Evolutionary conservation across 35 echinoderm and acorn worm species (phyloP).

Genomic region (Apostichopus parvimensis): DNA sequence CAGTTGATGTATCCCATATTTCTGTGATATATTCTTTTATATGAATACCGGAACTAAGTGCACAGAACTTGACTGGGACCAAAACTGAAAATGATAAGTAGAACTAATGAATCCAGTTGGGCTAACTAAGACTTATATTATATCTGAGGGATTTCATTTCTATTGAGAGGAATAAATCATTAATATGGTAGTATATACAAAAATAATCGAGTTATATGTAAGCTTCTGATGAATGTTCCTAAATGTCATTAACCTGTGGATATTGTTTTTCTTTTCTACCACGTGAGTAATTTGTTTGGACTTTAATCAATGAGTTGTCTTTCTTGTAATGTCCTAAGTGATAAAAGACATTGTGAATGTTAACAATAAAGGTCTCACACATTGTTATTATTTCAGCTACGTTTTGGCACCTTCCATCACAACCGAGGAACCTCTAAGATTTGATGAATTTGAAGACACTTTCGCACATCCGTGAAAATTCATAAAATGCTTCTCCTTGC

Average conservation of each 20-base stretch:
- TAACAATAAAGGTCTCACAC: background rate
- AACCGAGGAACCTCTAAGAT: too few species aligned
- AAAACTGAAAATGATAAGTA: background rate
- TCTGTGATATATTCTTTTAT: too few species aligned
- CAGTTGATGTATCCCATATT: too few species aligned
- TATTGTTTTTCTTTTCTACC: background rate
- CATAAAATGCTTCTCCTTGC: too few species aligned
- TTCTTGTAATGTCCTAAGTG: background rate
- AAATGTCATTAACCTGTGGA: background rate
- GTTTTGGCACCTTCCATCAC: background rate
- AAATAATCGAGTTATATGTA: background rate
- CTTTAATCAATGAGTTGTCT: background rate
- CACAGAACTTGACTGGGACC: background rate
- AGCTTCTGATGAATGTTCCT: background rate
- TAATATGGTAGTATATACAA: background rate
- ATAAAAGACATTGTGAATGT: background rate
- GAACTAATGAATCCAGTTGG: too few species aligned
- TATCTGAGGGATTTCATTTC: background rate
- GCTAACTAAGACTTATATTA: too few species aligned
- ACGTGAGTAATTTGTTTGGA: background rate
- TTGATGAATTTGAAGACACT: too few species aligned
- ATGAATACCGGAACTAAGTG: background rate
- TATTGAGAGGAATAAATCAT: background rate
- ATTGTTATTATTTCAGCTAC: background rate
- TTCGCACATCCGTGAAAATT: too few species aligned